Evolutionary conservation across 2,888 invertebrate species (phyloP).

Genomic region (Nomada goodeniana): DNA sequence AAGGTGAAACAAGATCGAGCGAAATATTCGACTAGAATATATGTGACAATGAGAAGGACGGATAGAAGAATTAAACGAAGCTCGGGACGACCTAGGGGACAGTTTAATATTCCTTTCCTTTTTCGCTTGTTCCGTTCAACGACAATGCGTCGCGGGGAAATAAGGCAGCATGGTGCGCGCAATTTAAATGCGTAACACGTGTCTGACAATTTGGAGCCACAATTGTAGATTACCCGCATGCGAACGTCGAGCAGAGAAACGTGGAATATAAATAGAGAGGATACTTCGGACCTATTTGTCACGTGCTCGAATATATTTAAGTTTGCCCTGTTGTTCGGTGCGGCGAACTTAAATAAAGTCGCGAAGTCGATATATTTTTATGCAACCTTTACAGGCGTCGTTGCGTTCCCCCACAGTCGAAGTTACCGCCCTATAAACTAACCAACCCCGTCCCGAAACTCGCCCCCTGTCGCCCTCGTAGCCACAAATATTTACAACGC

Average conservation of each 20-base stretch:
- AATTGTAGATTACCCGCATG: conserved; percentile 47
- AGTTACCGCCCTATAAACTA: too few relatives aligned
- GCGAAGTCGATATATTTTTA: neutral
- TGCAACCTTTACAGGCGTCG: neutral
- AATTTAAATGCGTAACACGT: conserved; percentile 46
- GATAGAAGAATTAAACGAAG: too few relatives aligned
- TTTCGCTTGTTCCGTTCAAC: neutral
- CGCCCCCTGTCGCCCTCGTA: too few relatives aligned
- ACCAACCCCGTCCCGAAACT: too few relatives aligned
- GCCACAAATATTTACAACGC: too few relatives aligned
- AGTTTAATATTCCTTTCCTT: neutral
- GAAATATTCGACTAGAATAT: too few relatives aligned
- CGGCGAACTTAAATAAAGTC: neutral
- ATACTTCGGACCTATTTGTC: conserved; percentile 43
- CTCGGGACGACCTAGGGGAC: too few relatives aligned
- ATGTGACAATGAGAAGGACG: neutral
- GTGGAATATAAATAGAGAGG: conserved; percentile 51
- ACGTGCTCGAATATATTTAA: conserved; percentile 48
- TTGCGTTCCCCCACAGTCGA: too few relatives aligned
- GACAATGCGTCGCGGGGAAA: neutral
- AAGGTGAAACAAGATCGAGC: neutral
- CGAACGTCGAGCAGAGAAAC: conserved; percentile 45
- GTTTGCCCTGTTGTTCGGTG: neutral
- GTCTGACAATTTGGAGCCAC: conserved; percentile 40
- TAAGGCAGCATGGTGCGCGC: neutral